Percentiles rank a stretch among this genome's conserved stretches.
Conservation (phyloP, 2,797 vertebrate genomes). For the Parauchenoglanis ngamensis region DNA sequence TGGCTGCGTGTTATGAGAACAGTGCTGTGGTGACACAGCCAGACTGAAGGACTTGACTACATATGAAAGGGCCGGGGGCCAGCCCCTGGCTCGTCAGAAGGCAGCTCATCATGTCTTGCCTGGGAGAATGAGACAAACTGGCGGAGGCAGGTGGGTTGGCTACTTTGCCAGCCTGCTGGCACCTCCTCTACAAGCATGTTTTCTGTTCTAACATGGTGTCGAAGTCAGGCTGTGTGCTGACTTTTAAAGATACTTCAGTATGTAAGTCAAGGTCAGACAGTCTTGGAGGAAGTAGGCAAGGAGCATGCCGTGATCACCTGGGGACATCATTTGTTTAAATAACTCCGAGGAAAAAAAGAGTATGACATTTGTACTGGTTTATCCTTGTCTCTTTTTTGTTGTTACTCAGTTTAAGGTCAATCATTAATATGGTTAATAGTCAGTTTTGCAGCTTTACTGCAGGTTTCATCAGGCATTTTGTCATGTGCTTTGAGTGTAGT, state of each 20-base stretch:
- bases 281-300: constrained; percentile 14
- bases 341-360: constrained; percentile 1
- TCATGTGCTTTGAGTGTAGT: not conserved
- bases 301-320: constrained; percentile 28
- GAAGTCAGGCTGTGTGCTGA: constrained; percentile 55
- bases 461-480: not conserved
- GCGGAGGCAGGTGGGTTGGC: constrained; percentile 62
- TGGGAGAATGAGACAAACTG: constrained; percentile 50
- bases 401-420: constrained; percentile 11
- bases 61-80: constrained; percentile 47
- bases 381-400: not conserved
- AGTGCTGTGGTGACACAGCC: constrained; percentile 48
- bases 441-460: not conserved
- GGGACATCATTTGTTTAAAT: constrained; percentile 20
- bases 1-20: constrained; percentile 54
- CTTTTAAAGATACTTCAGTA: constrained; percentile 61
- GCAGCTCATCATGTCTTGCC: constrained; percentile 60
- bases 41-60: constrained; percentile 44
- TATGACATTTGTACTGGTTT: not conserved
- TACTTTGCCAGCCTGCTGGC: constrained; percentile 63
- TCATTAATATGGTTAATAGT: not conserved
- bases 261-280: constrained; percentile 42
- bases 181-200: constrained; percentile 56
- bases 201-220: constrained; percentile 58
- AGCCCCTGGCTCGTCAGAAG: constrained; percentile 63